Evolutionary conservation across 2,113 vertebrate species (phyloP).

Genomic region (Trematomus loennbergii): DNA sequence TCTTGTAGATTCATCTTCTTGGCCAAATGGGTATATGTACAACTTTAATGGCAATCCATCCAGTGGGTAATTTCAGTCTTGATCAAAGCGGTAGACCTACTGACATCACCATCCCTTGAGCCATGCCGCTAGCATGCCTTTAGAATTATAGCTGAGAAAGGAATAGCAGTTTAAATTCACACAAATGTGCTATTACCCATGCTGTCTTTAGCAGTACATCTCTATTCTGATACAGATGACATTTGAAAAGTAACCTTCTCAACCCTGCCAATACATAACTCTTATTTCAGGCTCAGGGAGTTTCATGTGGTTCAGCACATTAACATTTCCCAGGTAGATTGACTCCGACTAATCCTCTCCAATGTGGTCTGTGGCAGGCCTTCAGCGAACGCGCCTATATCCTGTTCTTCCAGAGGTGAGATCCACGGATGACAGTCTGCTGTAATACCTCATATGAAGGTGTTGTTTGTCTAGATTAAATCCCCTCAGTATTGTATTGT

Average conservation of each 20-base stretch:
- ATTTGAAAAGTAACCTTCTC: slow-evolving; percentile 66
- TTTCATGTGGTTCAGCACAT: slow-evolving; percentile 62
- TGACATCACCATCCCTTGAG: not conserved
- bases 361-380: slow-evolving; percentile 50
- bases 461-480: slow-evolving; percentile 79
- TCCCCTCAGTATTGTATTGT: slow-evolving; percentile 45
- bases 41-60: not conserved
- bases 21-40: not conserved
- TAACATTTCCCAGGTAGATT: slow-evolving; percentile 67
- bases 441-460: slow-evolving; percentile 65
- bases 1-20: not conserved
- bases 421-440: slow-evolving; percentile 56
- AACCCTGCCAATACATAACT: slow-evolving; percentile 41
- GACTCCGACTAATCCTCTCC: slow-evolving; percentile 66
- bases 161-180: slow-evolving; percentile 37
- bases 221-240: slow-evolving; percentile 48
- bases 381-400: slow-evolving; percentile 18
- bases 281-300: slow-evolving; percentile 52
- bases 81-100: not conserved
- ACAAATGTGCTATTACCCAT: slow-evolving; percentile 34
- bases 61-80: not conserved
- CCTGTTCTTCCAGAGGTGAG: slow-evolving; percentile 33
- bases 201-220: slow-evolving; percentile 47
- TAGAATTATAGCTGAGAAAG: slow-evolving; percentile 9
- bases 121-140: not conserved